Base-by-base conservation (phyloP, 1,140 invertebrate genomes). In the Aphis gossypii region DNA sequence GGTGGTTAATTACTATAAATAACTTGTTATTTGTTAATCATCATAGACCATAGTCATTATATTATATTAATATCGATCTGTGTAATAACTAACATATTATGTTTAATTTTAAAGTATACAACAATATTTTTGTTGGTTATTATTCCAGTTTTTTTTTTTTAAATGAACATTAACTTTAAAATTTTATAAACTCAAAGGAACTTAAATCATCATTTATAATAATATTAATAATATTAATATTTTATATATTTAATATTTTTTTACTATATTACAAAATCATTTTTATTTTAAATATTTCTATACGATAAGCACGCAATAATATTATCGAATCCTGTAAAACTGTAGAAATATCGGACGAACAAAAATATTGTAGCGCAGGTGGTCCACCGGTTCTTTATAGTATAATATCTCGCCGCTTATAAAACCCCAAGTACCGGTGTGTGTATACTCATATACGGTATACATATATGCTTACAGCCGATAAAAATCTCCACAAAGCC, bases 401-500 rank as follows among this genome's bases (percentile, higher is more conserved):
- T 25, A 86, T 68, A 91, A 76, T 48, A 92, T 92, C 68, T 92
- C 46, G 88, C 51, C 88, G 91, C 46, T 92, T 92, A 92, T 46
- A 83, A 92, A 92, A 92, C 91, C 90, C 90, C 90, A 91, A 91
- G 60, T 91, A 91, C 41, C 90, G 68, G n/a, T 83, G 46, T 76
- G n/a, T 83, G 68, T 60, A 60, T 41, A 90, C 54, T 44, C 46
- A 30, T 35, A n/a, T 68, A 51, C 48, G 14, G 48, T 51, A 18
- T 51, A 51, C 38, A 44, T 41, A 51, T 41, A 84, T 54, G 91
- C 48, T 48, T 41, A 56, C 46, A n/a, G 41, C 76, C 92, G 92
- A 93, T 93, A 93, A 93, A 92, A 86, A 93, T 93, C 82, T 93
- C 25, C 48, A 86, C 92, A 93, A 84, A 93, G 92, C 92, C 92